A percentile compares a stretch with the other conserved stretches of the same genome.
phyloP scores from a whole-genome alignment of 2,113 vertebrate species.

The Psephotus haematonotus region DNA sequence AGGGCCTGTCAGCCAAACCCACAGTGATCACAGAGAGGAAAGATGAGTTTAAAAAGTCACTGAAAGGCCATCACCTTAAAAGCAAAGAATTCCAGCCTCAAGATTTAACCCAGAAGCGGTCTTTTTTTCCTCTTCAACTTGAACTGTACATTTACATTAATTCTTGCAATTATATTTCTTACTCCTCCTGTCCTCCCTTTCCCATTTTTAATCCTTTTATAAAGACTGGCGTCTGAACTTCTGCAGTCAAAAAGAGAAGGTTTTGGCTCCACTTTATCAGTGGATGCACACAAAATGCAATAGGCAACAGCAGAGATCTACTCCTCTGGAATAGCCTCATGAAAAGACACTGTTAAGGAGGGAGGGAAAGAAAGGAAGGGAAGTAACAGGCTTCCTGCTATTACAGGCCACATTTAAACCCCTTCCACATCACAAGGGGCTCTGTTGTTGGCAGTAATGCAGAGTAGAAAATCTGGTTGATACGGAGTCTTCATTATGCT shows the following conservation, averaged over 20 bases:
- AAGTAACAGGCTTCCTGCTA: constrained; percentile 57
- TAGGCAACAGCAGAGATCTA: background rate
- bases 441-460: background rate
- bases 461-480: background rate
- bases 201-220: background rate
- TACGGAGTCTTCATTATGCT: background rate
- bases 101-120: background rate
- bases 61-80: background rate
- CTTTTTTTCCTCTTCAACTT: background rate
- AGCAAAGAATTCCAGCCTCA: background rate
- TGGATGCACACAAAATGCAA: background rate
- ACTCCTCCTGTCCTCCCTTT: background rate
- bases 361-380: constrained; percentile 41
- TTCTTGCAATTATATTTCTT: background rate
- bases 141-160: background rate
- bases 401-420: constrained; percentile 40
- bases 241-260: background rate
- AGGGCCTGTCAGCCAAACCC: background rate
- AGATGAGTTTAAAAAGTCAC: constrained; percentile 2
- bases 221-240: background rate
- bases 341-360: background rate
- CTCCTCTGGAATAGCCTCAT: background rate
- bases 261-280: background rate
- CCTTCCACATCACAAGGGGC: constrained; percentile 36
- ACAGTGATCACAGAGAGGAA: background rate